These are phyloP conservation scores for Dynastes maya DNA, from an alignment of 2,888 invertebrate species.

Conservation along the genomic window DNA sequence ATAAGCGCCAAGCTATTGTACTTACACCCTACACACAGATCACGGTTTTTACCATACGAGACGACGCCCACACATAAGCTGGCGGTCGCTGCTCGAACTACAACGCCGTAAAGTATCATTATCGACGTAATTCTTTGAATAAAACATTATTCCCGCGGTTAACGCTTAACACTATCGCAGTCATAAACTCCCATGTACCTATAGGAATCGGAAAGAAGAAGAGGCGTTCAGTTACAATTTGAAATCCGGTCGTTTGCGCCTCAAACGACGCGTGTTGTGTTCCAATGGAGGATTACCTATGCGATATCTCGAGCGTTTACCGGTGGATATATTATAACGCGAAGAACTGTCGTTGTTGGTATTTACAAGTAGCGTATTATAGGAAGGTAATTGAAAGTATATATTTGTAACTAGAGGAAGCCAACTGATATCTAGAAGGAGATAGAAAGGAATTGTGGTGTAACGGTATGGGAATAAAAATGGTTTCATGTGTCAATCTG, in stretches of 20 bases:
- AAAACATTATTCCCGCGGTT: conserved; percentile 60
- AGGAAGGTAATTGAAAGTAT: too few species aligned
- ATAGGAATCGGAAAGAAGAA: conserved; percentile 49
- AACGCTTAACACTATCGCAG: conserved; percentile 56
- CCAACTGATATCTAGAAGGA: too few species aligned
- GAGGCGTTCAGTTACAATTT: conserved; percentile 64
- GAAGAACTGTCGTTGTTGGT: too few species aligned
- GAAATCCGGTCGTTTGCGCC: conserved; percentile 65
- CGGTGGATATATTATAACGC: too few species aligned
- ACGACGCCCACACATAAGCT: conserved; percentile 54
- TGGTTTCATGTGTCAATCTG: too few species aligned
- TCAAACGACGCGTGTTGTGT: conserved; percentile 56
- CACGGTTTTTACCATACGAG: conserved; percentile 14
- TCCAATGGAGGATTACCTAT: conserved; percentile 54
- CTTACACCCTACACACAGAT: conserved; percentile 3
- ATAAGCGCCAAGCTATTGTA: not conserved
- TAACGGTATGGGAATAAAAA: too few species aligned
- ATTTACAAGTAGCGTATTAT: too few species aligned
- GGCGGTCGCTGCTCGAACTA: not conserved
- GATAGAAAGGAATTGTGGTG: too few species aligned
- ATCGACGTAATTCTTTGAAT: conserved; percentile 61
- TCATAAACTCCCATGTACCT: conserved; percentile 61
- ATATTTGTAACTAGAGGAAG: too few species aligned
- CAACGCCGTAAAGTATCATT: conserved; percentile 58
- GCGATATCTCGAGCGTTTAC: conserved; percentile 24